These are phyloP conservation scores for Dendrophyllia cribrosa DNA, from an alignment of 64 coral and sea anemone genomes.

Conservation along the genomic window DNA sequence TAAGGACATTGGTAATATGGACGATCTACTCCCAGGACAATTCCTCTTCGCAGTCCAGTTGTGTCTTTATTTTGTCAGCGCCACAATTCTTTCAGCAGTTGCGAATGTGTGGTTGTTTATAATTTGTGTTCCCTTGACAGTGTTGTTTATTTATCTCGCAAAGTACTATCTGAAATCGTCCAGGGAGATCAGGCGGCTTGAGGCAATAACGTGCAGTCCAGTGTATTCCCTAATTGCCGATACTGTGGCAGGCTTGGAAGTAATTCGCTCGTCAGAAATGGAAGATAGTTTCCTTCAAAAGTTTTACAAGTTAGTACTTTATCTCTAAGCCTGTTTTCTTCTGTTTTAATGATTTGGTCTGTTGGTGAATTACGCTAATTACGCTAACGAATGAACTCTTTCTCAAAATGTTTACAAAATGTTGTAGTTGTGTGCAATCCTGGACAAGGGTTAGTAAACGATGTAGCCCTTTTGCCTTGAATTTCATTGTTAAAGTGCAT, in stretches of 20 bases:
- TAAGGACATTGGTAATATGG: conserved; percentile 56
- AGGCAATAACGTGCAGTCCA: conserved; percentile 55
- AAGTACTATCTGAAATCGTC: conserved; percentile 36
- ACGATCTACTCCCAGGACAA: conserved; percentile 26
- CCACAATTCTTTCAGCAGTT: conserved; percentile 31
- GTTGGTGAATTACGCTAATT: not conserved
- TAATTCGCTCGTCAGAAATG: conserved; percentile 61
- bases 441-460: no score
- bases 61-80: not conserved
- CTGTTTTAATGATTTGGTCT: no score
- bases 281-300: not conserved
- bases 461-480: no score
- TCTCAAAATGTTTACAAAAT: no score
- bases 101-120: conserved; percentile 51
- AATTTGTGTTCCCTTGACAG: conserved; percentile 2
- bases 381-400: not conserved
- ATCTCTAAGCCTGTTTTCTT: not conserved
- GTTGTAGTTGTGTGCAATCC: no score
- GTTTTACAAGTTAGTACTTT: conserved; percentile 14
- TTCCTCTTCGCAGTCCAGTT: not conserved
- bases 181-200: conserved; percentile 56
- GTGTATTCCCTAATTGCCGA: conserved; percentile 72
- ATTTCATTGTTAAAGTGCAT: no score
- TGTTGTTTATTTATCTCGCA: conserved; percentile 2
- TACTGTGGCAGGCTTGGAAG: conserved; percentile 58